These are phyloP conservation scores for Eilema depressum DNA, from an alignment of 2,888 invertebrate species.

Conservation along the genomic window DNA sequence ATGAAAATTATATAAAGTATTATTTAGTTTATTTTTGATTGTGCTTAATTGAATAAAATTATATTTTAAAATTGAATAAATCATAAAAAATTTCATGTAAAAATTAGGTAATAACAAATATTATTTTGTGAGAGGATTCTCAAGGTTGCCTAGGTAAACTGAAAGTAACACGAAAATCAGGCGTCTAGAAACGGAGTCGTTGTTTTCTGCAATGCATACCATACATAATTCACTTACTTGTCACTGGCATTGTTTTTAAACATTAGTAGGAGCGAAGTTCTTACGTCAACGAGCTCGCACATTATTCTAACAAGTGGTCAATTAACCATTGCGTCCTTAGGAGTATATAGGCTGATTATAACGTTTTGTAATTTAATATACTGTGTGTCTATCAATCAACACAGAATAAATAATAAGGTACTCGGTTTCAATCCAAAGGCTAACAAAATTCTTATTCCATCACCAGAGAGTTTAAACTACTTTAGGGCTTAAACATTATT, in stretches of 20 bases:
- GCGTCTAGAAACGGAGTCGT: neutral
- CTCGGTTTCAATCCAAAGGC: neutral
- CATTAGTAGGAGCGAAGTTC: conserved; percentile 25
- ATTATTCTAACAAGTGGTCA: conserved; percentile 52
- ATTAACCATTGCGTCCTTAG: conserved; percentile 47
- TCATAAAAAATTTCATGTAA: no score
- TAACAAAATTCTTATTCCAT: neutral
- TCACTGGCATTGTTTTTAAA: conserved; percentile 21
- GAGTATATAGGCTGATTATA: conserved; percentile 20
- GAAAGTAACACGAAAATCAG: neutral
- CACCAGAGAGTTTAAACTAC: no score
- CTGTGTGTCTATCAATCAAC: neutral
- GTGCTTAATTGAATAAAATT: no score
- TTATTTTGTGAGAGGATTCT: neutral
- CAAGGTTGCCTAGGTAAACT: neutral
- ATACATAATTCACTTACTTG: neutral
- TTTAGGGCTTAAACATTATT: no score
- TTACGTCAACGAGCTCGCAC: conserved; percentile 20
- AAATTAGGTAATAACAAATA: no score
- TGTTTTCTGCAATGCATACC: neutral
- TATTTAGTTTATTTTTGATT: no score
- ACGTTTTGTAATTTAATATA: neutral
- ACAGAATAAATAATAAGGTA: neutral
- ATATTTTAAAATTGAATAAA: no score
- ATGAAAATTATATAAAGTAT: no score